phyloP scores from a whole-genome alignment of 1,140 invertebrate species.

The Leptoteleia sp. region DNA sequence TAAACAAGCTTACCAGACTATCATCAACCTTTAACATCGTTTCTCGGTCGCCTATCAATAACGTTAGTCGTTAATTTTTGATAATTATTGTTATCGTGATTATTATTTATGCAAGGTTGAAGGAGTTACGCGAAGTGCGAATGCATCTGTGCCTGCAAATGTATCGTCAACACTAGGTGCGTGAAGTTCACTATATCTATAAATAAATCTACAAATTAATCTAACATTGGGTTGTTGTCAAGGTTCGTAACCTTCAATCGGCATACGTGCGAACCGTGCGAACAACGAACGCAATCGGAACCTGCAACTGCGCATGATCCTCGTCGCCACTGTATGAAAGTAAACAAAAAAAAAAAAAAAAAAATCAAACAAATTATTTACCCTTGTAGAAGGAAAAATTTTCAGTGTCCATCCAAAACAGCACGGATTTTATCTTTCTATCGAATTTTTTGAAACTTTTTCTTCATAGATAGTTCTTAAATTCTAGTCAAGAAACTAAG shows the following conservation, averaged over 20 bases:
- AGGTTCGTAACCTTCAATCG: slow-evolving; percentile 50
- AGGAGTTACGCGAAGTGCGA: slow-evolving; percentile 32
- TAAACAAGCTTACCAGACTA: too few species aligned
- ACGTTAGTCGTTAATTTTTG: slow-evolving; percentile 1
- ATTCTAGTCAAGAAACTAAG: too few species aligned
- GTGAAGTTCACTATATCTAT: slow-evolving; percentile 40
- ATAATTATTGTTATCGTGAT: too few species aligned
- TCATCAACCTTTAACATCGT: slow-evolving; percentile 44
- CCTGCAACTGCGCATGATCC: slow-evolving; percentile 30
- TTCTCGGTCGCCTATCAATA: background rate
- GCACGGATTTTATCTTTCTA: too few species aligned
- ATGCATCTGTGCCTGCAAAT: background rate
- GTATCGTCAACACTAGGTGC: slow-evolving; percentile 28
- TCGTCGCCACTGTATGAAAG: background rate
- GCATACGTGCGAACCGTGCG: background rate
- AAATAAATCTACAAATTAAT: slow-evolving; percentile 53
- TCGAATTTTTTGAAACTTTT: too few species aligned
- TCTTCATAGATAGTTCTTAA: too few species aligned
- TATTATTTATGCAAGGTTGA: slow-evolving; percentile 25
- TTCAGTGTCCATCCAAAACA: too few species aligned
- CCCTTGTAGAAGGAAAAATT: too few species aligned
- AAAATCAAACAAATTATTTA: background rate
- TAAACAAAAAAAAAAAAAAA: background rate
- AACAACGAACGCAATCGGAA: too few species aligned
- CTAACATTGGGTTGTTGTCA: slow-evolving; percentile 47